phyloP scores from a whole-genome alignment of 2,113 vertebrate genomes.

The Lanius ludovicianus region DNA sequence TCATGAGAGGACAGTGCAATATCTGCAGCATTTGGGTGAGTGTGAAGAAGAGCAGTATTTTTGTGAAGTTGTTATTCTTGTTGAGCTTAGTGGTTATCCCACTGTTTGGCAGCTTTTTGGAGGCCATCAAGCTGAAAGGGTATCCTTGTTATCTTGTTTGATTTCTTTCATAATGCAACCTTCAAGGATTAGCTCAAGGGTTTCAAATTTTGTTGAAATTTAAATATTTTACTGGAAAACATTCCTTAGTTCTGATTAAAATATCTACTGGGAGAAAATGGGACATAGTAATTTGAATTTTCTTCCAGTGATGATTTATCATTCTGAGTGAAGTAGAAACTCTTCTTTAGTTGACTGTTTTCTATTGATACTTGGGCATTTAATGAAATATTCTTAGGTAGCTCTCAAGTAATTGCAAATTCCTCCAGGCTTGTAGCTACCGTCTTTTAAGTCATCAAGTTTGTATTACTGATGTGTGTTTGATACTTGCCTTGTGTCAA shows the following conservation, averaged over 20 bases:
- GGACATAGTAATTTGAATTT: neutral
- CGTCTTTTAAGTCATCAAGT: neutral
- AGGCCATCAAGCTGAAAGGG: neutral
- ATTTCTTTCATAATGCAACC: neutral
- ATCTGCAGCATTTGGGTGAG: slow-evolving; percentile 94
- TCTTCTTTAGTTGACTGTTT: neutral
- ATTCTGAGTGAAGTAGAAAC: neutral
- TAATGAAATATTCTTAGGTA: neutral
- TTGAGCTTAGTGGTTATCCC: neutral
- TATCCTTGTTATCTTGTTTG: neutral
- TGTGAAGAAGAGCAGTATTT: neutral
- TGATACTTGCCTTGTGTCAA: neutral
- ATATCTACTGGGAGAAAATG: neutral
- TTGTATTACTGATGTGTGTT: neutral
- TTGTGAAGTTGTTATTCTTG: neutral
- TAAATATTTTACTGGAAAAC: neutral
- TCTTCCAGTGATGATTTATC: neutral
- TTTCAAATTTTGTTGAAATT: neutral
- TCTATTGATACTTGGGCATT: neutral
- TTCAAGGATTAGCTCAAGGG: neutral
- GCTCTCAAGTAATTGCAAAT: neutral
- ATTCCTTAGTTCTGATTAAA: neutral
- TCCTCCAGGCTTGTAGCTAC: neutral
- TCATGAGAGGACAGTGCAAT: slow-evolving; percentile 96
- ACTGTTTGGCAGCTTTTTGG: neutral